Base-by-base conservation (phyloP, 2,113 vertebrate genomes). In the Rhinoderma darwinii region DNA sequence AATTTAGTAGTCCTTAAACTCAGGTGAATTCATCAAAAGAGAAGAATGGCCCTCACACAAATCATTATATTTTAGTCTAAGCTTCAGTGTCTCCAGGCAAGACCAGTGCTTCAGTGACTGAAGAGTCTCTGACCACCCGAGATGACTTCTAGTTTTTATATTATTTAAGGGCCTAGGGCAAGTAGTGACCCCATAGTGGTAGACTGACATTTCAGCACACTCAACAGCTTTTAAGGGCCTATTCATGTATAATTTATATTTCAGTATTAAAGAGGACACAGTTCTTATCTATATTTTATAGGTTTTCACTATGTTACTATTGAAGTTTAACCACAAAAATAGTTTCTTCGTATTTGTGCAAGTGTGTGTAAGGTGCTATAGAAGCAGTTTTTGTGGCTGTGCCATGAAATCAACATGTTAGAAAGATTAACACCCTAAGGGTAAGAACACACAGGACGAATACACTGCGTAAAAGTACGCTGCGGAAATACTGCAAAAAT, bases 121-220 rank as follows among this genome's bases (percentile, higher is more conserved):
- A 82, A 30, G 56, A 18, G 56, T 63, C 79, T 82, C 79, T 66
- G 79, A 82, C 79, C 79, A 82, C 79, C 39, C 27, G 39, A 41
- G 41, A 63, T 82, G 56, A 43, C 79, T 82, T n/a, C 79, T 63
- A 81, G 54, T 81, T 61, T n/a, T 81, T 39, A 82, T 43, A 82
- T 82, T 82, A 82, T 82, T 66, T 44, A 17, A 82, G 59, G 22
- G 79, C 79, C 79, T 66, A 44, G 59, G 79, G 79, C 79, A 44
- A 82, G 27, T 2, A 22, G 56, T 82, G 79, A 82, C 79, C 79
- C 79, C 61, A 18, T 27, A 66, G 79, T 30, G 35, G 37, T 63
- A 43, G 79, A 82, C 27, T 82, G 79, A 82, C 79, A 82, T 82
- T 82, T 82, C 56, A 44, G 79, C 79, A 63, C 79, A 66, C 59